Base-by-base conservation (phyloP, 2,113 vertebrate species). In the Talpa occidentalis region DNA sequence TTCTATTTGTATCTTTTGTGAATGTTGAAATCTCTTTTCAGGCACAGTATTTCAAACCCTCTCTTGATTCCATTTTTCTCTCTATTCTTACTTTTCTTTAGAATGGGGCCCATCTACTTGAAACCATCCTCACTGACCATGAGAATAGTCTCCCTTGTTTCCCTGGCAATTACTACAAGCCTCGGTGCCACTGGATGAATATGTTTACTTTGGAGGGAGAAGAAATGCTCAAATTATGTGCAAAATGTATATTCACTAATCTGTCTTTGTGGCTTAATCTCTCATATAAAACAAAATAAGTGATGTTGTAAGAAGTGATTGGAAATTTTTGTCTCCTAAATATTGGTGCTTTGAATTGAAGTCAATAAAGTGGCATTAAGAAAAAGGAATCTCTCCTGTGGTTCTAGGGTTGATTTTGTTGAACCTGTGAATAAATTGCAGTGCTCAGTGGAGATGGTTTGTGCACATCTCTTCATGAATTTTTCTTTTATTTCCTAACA, bases 341-440 rank as follows among this genome's bases (percentile, higher is more conserved):
- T 67, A 93, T 83, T 87, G 52, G 60, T 94, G 49, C 6, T 56
- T 93, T 79, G 59, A 92, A 83, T 80, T 12, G 3, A 93, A 86
- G 66, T 64, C 80, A 95, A 66, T 91, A 84, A 90, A 74, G n/a
- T 49, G 56, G 62, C 88, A 62, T 91, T 85, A 72, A 83, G 35
- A 44, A 12, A 42, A 60, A 44, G 49, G 49, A 94, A 52, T 59
- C 16, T 74, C 42, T 74, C 32, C 70, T 83, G 72, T 92, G 70
- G 2, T 84, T 93, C 94, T 24, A 60, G 76, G 49, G 52, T 21
- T 73, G 54, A 47, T 80, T 73, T 80, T 64, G n/a, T 72, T 92
- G 67, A 93, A 91, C 17, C 87, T 79, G 44, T 56, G 91, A 89
- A 95, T 78, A 79, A 80, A 92, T 81, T 66, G 15, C 37, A 90